Conservation (phyloP, 2,797 vertebrate species). For the Characodon lateralis region DNA sequence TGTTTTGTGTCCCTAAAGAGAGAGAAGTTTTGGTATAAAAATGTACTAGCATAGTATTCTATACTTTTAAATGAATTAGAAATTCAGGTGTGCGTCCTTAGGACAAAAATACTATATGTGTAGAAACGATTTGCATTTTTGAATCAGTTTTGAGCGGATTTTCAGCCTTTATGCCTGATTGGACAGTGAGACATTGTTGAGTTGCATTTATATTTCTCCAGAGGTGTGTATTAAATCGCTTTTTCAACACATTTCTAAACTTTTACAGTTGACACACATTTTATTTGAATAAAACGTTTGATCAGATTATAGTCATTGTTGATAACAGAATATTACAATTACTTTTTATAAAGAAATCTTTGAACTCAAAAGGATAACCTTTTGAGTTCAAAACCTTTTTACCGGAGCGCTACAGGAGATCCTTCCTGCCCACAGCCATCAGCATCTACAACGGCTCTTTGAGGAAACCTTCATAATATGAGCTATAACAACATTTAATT, state of each 20-base stretch:
- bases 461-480: too few species aligned
- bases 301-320: too few species aligned
- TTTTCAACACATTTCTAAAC: too few species aligned
- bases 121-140: neutral
- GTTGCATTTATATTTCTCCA: neutral
- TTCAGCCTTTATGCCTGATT: neutral
- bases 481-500: too few species aligned
- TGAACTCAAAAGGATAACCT: neutral
- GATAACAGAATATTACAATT: too few species aligned
- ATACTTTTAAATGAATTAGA: neutral
- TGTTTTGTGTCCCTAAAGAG: neutral
- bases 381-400: too few species aligned
- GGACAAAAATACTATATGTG: neutral
- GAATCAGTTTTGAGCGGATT: neutral
- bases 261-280: too few species aligned
- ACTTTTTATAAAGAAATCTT: neutral
- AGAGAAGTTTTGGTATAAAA: neutral
- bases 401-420: too few species aligned
- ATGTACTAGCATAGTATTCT: neutral
- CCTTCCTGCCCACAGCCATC: too few species aligned
- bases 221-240: too few species aligned
- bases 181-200: neutral
- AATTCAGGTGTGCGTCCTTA: neutral
- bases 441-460: too few species aligned
- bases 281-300: too few species aligned